Conservation (phyloP, 37 sponge, comb jelly and placozoan genomes). For the Cladorhizidae sp. region DNA sequence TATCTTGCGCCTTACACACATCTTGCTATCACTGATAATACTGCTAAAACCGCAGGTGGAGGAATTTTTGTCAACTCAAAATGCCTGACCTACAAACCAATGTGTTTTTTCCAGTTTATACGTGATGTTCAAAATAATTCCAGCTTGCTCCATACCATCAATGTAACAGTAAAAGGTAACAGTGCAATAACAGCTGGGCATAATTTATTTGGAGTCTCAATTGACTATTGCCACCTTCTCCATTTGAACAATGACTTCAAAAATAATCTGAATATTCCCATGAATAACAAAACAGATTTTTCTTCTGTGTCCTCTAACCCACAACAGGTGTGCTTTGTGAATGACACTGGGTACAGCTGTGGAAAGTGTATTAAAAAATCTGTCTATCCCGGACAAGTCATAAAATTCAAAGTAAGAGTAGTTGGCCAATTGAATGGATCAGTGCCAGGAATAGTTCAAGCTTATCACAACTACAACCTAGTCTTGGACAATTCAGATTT, state of each 20-base stretch:
- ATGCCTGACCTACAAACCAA: constrained; percentile 3
- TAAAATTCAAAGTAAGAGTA: neutral
- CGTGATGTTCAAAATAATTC: neutral
- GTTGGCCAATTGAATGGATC: constrained; percentile 22
- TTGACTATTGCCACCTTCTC: constrained; percentile 5
- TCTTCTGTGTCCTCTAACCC: constrained; percentile 16
- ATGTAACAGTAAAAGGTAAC: constrained; percentile 1
- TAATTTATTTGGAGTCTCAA: constrained; percentile 7
- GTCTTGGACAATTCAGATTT: neutral
- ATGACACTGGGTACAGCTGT: neutral
- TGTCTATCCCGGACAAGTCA: constrained; percentile 29
- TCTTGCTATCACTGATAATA: constrained; percentile 15
- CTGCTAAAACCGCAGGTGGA: constrained; percentile 13
- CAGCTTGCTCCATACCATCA: neutral
- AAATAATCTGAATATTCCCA: neutral
- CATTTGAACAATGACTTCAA: neutral
- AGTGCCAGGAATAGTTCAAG: constrained; percentile 9
- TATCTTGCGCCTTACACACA: constrained; percentile 7
- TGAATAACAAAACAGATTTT: neutral
- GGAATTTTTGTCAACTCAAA: constrained; percentile 21
- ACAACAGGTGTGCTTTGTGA: constrained; percentile 9
- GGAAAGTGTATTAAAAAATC: no score
- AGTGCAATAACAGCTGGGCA: neutral
- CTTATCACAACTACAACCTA: neutral
- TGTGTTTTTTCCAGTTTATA: constrained; percentile 31